phyloP scores from a whole-genome alignment of 2,888 invertebrate genomes.

The Netelia melanura region DNA sequence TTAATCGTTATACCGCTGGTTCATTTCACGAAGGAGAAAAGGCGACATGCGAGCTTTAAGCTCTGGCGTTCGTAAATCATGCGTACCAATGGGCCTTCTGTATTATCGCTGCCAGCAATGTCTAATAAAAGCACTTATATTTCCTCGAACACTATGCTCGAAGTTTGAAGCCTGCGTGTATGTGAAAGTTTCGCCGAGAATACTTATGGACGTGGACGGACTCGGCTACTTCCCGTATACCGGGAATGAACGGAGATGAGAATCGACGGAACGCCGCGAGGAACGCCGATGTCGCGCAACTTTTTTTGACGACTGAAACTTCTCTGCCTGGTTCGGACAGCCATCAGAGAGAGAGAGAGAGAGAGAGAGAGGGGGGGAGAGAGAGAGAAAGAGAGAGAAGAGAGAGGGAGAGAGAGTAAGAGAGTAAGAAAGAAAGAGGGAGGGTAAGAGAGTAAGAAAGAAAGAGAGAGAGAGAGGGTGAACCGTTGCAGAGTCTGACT shows the following conservation, averaged over 20 bases:
- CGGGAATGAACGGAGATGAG: slow-evolving; percentile 43
- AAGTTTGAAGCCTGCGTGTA: not conserved
- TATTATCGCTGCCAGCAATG: slow-evolving; percentile 3
- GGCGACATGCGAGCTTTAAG: not conserved
- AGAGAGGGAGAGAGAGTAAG: not conserved
- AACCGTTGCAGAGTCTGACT: slow-evolving; percentile 44
- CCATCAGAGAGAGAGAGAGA: slow-evolving; percentile 16
- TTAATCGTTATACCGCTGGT: slow-evolving; percentile 25
- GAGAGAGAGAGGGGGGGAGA: not conserved
- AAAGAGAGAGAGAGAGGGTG: slow-evolving; percentile 11
- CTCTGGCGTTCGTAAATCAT: not conserved
- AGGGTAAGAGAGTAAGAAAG: slow-evolving; percentile 10
- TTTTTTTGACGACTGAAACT: slow-evolving; percentile 68
- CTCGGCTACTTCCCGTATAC: not conserved
- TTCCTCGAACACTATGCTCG: not conserved
- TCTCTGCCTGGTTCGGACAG: slow-evolving; percentile 54
- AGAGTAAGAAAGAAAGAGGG: slow-evolving; percentile 1
- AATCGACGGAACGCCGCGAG: slow-evolving; percentile 36
- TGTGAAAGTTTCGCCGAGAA: slow-evolving; percentile 29
- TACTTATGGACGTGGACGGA: slow-evolving; percentile 17
- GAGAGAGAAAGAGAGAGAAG: slow-evolving; percentile 12
- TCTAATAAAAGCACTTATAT: slow-evolving; percentile 7
- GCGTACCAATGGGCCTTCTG: not conserved
- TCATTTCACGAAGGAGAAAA: slow-evolving; percentile 23
- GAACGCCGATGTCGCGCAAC: slow-evolving; percentile 62